A percentile compares a stretch with the other conserved stretches of the same genome.
phyloP scores from a whole-genome alignment of 2,797 vertebrate species.

The Myotis pilosus region DNA sequence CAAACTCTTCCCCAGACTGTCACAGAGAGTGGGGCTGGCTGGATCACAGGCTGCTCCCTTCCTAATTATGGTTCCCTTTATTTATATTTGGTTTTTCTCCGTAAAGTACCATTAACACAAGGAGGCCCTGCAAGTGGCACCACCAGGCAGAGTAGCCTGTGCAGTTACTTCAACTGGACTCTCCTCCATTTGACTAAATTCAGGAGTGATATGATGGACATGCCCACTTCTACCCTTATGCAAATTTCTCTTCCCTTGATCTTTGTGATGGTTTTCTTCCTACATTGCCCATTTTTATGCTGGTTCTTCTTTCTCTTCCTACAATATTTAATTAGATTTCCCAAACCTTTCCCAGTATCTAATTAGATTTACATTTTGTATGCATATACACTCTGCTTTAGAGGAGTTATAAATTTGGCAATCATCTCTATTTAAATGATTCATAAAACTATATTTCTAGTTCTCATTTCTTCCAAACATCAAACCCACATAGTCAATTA shows the following conservation, averaged over 20 bases:
- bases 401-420: neutral
- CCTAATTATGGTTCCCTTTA: neutral
- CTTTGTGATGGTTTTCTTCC: neutral
- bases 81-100: neutral
- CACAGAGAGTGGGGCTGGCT: neutral
- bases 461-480: neutral
- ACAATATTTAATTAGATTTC: neutral
- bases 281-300: neutral
- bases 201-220: neutral
- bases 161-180: neutral
- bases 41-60: neutral
- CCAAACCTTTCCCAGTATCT: neutral
- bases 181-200: neutral
- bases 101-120: neutral
- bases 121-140: neutral
- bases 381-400: neutral
- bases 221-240: neutral
- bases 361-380: conserved; percentile 3
- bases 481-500: neutral
- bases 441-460: neutral
- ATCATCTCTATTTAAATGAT: neutral
- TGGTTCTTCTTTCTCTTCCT: neutral
- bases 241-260: neutral
- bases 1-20: neutral
- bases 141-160: neutral